These are phyloP conservation scores for Mus pahari DNA, from an alignment of 2,113 vertebrate genomes.

Conservation along the genomic window DNA sequence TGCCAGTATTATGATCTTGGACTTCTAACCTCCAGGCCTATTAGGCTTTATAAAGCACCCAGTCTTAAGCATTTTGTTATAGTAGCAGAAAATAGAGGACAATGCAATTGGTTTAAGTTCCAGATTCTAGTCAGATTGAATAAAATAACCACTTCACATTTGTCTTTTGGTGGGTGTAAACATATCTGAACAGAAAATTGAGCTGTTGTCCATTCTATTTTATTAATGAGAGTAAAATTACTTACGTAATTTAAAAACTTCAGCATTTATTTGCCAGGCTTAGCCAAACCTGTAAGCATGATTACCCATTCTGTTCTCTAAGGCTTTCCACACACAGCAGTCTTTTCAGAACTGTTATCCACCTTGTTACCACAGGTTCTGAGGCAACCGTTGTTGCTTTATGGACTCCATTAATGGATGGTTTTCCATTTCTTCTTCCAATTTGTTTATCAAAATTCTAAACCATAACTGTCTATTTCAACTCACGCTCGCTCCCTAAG, in stretches of 20 bases:
- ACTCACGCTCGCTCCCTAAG: not conserved
- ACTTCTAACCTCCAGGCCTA: not conserved
- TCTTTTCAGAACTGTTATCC: not conserved
- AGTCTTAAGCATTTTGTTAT: not conserved
- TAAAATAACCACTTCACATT: not conserved
- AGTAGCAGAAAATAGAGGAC: not conserved
- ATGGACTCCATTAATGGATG: not conserved
- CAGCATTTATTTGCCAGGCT: not conserved
- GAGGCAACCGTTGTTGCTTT: not conserved
- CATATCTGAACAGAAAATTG: not conserved
- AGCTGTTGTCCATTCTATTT: slow-evolving; percentile 10
- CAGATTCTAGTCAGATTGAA: not conserved
- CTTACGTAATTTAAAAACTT: not conserved
- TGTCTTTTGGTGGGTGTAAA: not conserved
- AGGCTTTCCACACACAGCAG: not conserved
- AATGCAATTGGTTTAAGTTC: not conserved
- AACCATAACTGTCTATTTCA: not conserved
- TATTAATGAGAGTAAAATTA: not conserved
- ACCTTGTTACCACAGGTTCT: not conserved
- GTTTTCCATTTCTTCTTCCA: not conserved
- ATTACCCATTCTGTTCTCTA: not conserved
- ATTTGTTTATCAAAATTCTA: not conserved
- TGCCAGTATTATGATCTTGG: not conserved
- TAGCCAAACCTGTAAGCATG: not conserved
- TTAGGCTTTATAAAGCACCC: not conserved